These are phyloP conservation scores for Phenganax marumi DNA, from an alignment of 92 coral and sea anemone species.

Conservation along the genomic window DNA sequence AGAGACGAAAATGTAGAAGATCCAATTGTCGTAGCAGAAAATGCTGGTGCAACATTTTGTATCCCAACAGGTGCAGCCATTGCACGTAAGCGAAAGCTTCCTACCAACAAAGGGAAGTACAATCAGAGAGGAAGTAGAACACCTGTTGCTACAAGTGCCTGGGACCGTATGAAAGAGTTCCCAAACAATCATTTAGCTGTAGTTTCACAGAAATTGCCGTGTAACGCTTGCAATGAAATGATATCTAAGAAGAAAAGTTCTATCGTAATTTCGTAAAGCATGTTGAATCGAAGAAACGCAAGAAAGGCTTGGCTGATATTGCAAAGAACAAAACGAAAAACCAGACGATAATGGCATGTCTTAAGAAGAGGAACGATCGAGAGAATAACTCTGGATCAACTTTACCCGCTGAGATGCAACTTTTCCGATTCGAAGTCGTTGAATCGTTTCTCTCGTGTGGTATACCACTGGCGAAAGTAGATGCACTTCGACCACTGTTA, in stretches of 20 bases:
- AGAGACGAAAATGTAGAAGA: slow-evolving; percentile 42
- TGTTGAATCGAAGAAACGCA: slow-evolving; percentile 50
- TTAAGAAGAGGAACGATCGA: neutral
- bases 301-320: slow-evolving; percentile 49
- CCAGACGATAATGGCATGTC: slow-evolving; percentile 24
- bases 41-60: slow-evolving; percentile 55
- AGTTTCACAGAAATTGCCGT: slow-evolving; percentile 50
- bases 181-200: slow-evolving; percentile 63
- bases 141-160: slow-evolving; percentile 49
- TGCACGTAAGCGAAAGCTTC: slow-evolving; percentile 54
- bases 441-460: slow-evolving; percentile 34
- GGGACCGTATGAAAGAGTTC: slow-evolving; percentile 51
- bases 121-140: slow-evolving; percentile 40
- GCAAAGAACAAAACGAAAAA: slow-evolving; percentile 48
- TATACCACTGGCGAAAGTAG: slow-evolving; percentile 36
- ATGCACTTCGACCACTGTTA: slow-evolving; percentile 24
- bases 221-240: slow-evolving; percentile 56
- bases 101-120: slow-evolving; percentile 61
- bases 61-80: slow-evolving; percentile 46
- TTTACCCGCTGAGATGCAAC: too few species aligned
- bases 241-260: slow-evolving; percentile 56
- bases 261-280: slow-evolving; percentile 47
- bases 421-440: slow-evolving; percentile 45
- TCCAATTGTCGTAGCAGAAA: slow-evolving; percentile 48
- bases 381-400: slow-evolving; percentile 30